Evolutionary conservation across 2,797 vertebrate genomes (phyloP).

Genomic region (Cichlasoma orientale): DNA sequence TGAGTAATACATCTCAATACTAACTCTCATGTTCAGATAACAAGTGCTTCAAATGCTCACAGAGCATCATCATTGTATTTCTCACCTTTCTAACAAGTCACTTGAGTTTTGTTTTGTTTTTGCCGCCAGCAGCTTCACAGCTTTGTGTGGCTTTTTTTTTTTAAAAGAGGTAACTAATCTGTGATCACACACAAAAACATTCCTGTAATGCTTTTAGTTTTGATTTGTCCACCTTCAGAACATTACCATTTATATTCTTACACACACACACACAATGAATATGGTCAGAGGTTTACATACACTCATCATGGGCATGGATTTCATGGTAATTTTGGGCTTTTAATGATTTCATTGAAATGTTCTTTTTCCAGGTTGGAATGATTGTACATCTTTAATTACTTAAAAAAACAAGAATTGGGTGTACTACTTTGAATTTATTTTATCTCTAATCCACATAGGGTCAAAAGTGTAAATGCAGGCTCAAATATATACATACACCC

Average conservation of each 20-base stretch:
- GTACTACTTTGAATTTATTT: background rate
- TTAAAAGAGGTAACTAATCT: background rate
- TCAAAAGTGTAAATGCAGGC: background rate
- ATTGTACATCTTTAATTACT: background rate
- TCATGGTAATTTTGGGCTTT: background rate
- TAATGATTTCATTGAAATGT: background rate
- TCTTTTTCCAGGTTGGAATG: background rate
- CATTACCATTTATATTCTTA: background rate
- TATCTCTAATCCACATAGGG: background rate
- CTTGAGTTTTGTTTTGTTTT: background rate
- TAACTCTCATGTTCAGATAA: background rate
- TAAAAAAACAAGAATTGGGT: background rate
- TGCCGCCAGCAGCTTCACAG: background rate
- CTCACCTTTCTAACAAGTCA: background rate
- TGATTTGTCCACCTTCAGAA: background rate
- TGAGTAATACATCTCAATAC: background rate
- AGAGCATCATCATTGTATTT: background rate
- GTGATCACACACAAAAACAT: background rate
- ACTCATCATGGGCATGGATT: background rate
- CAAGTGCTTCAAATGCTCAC: background rate
- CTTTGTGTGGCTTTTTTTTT: background rate
- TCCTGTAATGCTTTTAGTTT: background rate
- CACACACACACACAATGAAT: too few relatives aligned
- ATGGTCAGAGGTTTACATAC: background rate
- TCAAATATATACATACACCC: background rate